phyloP scores from a whole-genome alignment of 2,797 vertebrate species.

The Cyclura pinguis region DNA sequence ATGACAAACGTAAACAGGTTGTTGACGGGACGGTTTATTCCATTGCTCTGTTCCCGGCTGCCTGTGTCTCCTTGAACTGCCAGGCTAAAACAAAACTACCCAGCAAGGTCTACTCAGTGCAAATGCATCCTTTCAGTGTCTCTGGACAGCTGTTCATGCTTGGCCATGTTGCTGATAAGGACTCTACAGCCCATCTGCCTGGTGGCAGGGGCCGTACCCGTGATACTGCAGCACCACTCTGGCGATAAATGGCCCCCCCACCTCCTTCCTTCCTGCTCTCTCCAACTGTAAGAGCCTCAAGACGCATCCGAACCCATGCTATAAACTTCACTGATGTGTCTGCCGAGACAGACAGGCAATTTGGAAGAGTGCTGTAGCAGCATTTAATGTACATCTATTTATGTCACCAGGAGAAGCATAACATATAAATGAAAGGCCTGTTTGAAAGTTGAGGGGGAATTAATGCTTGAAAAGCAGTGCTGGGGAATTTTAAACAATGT shows the following conservation, averaged over 20 bases:
- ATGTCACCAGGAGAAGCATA: neutral
- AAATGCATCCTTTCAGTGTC: no score
- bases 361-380: neutral
- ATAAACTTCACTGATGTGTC: neutral
- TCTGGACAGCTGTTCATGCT: no score
- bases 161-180: no score
- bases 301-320: neutral
- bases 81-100: no score
- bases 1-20: no score
- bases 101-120: neutral
- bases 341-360: conserved; percentile 26
- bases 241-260: neutral
- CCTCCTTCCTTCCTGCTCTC: neutral
- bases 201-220: no score
- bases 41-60: no score
- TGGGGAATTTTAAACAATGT: neutral
- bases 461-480: conserved; percentile 20
- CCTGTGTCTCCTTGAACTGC: no score
- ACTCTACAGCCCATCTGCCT: no score
- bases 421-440: neutral
- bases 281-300: neutral
- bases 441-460: conserved; percentile 40
- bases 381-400: neutral
- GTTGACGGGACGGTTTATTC: no score
- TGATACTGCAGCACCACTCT: no score